Conservation (phyloP, 2,888 invertebrate species). For the Branchipolynoe longqiensis region DNA sequence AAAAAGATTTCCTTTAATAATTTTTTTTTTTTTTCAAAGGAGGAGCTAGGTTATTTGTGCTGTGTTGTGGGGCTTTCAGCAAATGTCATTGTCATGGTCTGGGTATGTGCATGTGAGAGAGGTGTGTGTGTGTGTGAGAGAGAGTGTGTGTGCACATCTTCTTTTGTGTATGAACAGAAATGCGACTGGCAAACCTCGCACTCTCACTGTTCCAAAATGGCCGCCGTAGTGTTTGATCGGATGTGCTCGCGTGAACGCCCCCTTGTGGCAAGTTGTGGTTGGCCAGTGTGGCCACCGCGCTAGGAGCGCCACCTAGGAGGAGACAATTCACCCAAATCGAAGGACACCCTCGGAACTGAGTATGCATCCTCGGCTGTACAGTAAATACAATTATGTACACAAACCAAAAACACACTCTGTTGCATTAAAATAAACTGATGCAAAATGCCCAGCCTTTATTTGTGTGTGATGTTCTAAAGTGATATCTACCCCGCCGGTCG, state of each 20-base stretch:
- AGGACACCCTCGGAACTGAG: slow-evolving; percentile 26
- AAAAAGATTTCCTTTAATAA: no score
- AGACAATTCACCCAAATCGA: neutral
- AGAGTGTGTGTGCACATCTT: neutral
- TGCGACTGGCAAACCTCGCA: slow-evolving; percentile 1
- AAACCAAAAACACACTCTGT: slow-evolving; percentile 42
- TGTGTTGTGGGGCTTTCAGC: no score
- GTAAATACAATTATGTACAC: slow-evolving; percentile 49
- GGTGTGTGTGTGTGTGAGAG: no score
- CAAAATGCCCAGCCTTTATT: no score
- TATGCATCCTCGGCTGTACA: slow-evolving; percentile 34
- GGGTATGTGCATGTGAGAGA: no score
- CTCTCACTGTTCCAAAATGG: neutral
- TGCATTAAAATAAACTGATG: slow-evolving; percentile 54
- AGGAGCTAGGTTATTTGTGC: neutral
- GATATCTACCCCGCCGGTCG: no score
- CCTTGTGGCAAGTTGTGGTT: neutral
- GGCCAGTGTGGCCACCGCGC: neutral
- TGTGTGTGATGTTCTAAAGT: no score
- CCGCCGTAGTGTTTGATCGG: neutral
- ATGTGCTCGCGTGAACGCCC: neutral
- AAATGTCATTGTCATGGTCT: no score
- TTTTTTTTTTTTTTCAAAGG: no score
- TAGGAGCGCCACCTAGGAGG: neutral
- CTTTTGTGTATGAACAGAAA: slow-evolving; percentile 4